Conservation (phyloP, 2,888 invertebrate genomes). For the Drosophila austrosaltans region DNA sequence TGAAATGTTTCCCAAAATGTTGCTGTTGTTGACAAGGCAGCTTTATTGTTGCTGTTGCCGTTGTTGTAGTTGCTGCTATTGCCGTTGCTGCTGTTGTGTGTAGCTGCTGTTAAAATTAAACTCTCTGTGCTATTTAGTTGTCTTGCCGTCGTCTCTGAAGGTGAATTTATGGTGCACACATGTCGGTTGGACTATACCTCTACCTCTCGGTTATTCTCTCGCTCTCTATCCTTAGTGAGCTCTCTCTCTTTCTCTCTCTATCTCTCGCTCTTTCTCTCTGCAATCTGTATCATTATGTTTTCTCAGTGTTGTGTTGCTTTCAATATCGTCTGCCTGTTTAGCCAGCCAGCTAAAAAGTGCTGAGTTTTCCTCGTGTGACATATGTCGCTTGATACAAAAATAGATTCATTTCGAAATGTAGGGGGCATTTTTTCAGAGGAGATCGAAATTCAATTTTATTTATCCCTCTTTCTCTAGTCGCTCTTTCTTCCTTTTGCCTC, state of each 20-base stretch:
- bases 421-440: conserved; percentile 65
- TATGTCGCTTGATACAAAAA: conserved; percentile 70
- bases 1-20: conserved; percentile 26
- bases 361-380: conserved; percentile 60
- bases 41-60: conserved; percentile 55
- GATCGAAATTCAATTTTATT: conserved; percentile 23
- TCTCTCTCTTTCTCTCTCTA: conserved; percentile 32
- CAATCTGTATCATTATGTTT: no score
- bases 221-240: neutral
- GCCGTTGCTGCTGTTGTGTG: conserved; percentile 11
- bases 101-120: conserved; percentile 68
- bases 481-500: conserved; percentile 4
- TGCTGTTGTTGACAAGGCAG: conserved; percentile 54
- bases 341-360: conserved; percentile 13
- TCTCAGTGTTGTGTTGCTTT: conserved; percentile 6
- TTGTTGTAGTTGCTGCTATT: conserved; percentile 30
- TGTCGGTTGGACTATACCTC: conserved; percentile 48
- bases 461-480: conserved; percentile 7
- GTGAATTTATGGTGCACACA: conserved; percentile 78
- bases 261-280: conserved; percentile 11
- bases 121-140: conserved; percentile 67
- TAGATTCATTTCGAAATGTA: conserved; percentile 73
- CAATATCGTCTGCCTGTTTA: conserved; percentile 16
- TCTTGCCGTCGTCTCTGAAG: conserved; percentile 59
- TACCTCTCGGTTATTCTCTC: neutral